These are phyloP conservation scores for Carollia perspicillata DNA, from an alignment of 2,113 vertebrate species.

Conservation along the genomic window DNA sequence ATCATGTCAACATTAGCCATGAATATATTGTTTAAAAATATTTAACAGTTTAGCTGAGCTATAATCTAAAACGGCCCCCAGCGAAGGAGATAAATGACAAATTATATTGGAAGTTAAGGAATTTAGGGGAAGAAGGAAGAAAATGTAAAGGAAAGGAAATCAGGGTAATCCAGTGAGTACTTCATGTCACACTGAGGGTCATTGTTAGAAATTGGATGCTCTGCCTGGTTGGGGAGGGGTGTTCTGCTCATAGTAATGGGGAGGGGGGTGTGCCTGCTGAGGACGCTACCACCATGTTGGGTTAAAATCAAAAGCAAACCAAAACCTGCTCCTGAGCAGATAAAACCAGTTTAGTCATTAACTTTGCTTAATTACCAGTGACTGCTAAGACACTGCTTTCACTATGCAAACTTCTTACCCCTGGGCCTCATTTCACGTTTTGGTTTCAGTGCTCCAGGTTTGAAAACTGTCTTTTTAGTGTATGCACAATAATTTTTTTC, in stretches of 20 bases:
- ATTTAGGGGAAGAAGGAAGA: neutral
- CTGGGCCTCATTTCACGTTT: neutral
- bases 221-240: neutral
- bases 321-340: neutral
- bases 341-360: neutral
- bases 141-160: neutral
- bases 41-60: neutral
- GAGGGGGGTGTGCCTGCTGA: neutral
- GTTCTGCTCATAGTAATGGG: neutral
- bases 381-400: neutral
- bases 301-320: neutral
- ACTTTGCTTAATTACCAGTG: neutral
- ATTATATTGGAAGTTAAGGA: neutral
- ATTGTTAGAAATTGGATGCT: fast-evolving
- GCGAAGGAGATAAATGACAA: neutral
- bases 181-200: neutral
- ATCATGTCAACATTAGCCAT: neutral
- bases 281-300: neutral
- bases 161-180: neutral
- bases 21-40: neutral
- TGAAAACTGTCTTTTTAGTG: neutral
- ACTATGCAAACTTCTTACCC: neutral
- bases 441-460: neutral
- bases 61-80: neutral
- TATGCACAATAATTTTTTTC: no score